Conservation (phyloP, 2,888 invertebrate genomes). For the Linyphia triangularis region DNA sequence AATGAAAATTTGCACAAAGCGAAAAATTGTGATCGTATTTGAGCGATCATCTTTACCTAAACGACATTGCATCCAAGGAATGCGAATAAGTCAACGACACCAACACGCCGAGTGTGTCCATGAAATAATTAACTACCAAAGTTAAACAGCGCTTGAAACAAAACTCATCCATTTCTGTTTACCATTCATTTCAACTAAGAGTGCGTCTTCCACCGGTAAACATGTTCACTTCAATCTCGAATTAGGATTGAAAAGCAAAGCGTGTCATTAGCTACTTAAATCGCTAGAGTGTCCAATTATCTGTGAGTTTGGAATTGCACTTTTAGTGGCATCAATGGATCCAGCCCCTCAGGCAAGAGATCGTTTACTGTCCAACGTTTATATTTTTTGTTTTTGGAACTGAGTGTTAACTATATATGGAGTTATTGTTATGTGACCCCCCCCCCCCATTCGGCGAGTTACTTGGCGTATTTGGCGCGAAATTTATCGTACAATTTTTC, state of each 20-base stretch:
- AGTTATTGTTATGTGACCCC: neutral
- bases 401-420: neutral
- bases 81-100: neutral
- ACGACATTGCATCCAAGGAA: neutral
- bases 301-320: slow-evolving; percentile 41
- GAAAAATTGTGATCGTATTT: too few species aligned
- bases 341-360: slow-evolving; percentile 58
- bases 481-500: too few species aligned
- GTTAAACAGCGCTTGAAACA: neutral
- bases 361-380: slow-evolving; percentile 64
- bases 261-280: slow-evolving; percentile 69
- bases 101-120: neutral
- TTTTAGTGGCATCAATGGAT: slow-evolving; percentile 56
- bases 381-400: slow-evolving; percentile 1
- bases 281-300: slow-evolving; percentile 44
- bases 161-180: neutral
- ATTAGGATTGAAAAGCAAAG: slow-evolving; percentile 52
- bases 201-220: slow-evolving; percentile 1
- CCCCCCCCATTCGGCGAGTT: neutral
- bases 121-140: too few species aligned
- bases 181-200: neutral
- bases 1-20: too few species aligned
- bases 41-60: too few species aligned
- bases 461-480: neutral
- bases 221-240: neutral